Base-by-base conservation (phyloP, 1,140 invertebrate species). In the Megalonaias nervosa region DNA sequence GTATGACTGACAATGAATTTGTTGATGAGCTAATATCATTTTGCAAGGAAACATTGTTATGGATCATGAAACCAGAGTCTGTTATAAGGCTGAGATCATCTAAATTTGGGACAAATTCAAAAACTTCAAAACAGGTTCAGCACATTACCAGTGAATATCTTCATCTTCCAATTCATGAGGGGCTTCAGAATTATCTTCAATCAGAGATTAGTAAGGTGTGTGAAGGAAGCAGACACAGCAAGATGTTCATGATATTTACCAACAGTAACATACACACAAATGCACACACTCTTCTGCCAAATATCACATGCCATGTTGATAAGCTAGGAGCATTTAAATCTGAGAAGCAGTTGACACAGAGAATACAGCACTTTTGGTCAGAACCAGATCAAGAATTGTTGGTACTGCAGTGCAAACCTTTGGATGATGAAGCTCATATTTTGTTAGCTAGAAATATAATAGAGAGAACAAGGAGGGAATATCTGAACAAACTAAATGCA, bases 241-340 rank as follows among this genome's bases (percentile, higher is more conserved):
- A 56, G 13, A 68, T 83, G 65, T 65, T 72, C 16, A 58, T 82
- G 15, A 56, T 79, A 17, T 81, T 82, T 61, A 85, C 82, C 16
- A 74, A 76, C 48, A 79, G 73, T 57, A 81, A 78, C 56, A 76
- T 79, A n/a, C 72, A 82, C 67, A 61, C 56, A 13, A 67, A 75
- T 26, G 68, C 81, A 17, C 17, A 59, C 0, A 13, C 31, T 15
- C 65, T 66, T 38, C 19, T 76, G 14, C 23, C 68, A 59, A 57
- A 17, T 57, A n/a, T 58, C 5, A 23, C 19, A 16, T 71, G 68
- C 12, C 74, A 77, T 16, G 60, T 60, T 23, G 78, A 81, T 60
- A 84, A 78, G 61, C 19, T 85, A 15, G 69, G 76, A 21, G 69
- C 77, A 15, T 85, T 85, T 26, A 82, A 81, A 75, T 84, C 84